These are phyloP conservation scores for Potorous gilbertii DNA, from an alignment of 2,797 vertebrate species.

Conservation along the genomic window DNA sequence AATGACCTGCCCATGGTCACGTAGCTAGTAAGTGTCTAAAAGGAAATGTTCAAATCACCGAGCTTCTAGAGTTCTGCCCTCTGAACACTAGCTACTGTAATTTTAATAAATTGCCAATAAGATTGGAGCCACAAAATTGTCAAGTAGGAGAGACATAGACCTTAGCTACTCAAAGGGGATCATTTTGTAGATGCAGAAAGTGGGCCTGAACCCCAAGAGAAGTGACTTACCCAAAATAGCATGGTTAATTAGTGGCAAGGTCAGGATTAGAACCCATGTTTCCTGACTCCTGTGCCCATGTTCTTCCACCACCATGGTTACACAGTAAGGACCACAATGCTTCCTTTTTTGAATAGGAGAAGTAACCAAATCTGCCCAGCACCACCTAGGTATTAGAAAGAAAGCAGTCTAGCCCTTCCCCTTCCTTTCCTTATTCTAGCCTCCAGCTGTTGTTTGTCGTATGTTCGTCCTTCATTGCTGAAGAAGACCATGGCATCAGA, in stretches of 20 bases:
- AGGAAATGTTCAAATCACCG: background rate
- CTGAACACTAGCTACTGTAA: background rate
- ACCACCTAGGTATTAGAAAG: no score
- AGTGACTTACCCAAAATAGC: background rate
- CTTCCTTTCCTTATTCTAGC: background rate
- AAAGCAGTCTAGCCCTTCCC: background rate
- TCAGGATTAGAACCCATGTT: background rate
- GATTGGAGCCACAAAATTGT: background rate
- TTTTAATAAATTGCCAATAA: background rate
- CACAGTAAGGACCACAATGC: background rate
- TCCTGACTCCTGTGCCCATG: background rate
- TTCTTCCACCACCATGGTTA: background rate
- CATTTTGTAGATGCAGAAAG: background rate
- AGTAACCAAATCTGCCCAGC: background rate
- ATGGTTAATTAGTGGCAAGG: background rate
- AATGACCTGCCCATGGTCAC: background rate
- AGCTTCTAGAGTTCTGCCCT: background rate
- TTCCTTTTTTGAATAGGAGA: background rate
- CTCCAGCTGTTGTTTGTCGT: background rate
- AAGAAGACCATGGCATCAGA: no score
- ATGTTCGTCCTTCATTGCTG: no score
- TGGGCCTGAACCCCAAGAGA: background rate
- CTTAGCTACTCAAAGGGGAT: background rate
- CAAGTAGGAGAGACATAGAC: background rate
- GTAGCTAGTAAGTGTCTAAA: background rate